A percentile compares a stretch with the other conserved stretches of the same genome.
phyloP scores from a whole-genome alignment of 2,797 vertebrate genomes.

The Rhinogobio ventralis region DNA sequence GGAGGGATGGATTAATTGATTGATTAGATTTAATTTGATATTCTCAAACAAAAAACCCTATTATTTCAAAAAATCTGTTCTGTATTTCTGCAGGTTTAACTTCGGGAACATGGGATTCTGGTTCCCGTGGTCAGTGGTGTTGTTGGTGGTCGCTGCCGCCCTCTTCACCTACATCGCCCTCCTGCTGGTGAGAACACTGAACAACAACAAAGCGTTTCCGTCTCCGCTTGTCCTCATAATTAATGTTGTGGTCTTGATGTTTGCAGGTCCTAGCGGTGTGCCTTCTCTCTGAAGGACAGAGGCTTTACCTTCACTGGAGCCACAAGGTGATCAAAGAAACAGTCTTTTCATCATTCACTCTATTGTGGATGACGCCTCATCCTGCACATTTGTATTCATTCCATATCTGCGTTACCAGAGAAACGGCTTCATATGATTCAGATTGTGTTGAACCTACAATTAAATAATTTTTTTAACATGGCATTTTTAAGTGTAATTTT shows the following conservation, averaged over 20 bases:
- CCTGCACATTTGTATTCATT: background rate
- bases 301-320: constrained; percentile 86
- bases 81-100: constrained; percentile 79
- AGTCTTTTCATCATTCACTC: background rate
- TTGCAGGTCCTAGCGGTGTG: constrained; percentile 86
- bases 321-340: constrained; percentile 85
- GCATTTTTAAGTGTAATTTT: background rate
- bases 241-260: background rate
- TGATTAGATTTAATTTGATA: background rate
- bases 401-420: background rate
- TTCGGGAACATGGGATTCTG: constrained; percentile 85
- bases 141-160: constrained; percentile 79
- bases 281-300: constrained; percentile 87
- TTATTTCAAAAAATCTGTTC: background rate
- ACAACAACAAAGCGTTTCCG: background rate
- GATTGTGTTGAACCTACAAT: background rate
- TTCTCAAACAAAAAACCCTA: background rate
- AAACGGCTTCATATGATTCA: background rate
- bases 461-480: background rate
- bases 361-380: background rate
- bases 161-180: constrained; percentile 82
- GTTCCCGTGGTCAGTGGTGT: constrained; percentile 89
- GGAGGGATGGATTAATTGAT: background rate
- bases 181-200: constrained; percentile 82
- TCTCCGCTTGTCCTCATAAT: too few species aligned